phyloP scores from a whole-genome alignment of 1,140 invertebrate species.

The Harpegnathos saltator region DNA sequence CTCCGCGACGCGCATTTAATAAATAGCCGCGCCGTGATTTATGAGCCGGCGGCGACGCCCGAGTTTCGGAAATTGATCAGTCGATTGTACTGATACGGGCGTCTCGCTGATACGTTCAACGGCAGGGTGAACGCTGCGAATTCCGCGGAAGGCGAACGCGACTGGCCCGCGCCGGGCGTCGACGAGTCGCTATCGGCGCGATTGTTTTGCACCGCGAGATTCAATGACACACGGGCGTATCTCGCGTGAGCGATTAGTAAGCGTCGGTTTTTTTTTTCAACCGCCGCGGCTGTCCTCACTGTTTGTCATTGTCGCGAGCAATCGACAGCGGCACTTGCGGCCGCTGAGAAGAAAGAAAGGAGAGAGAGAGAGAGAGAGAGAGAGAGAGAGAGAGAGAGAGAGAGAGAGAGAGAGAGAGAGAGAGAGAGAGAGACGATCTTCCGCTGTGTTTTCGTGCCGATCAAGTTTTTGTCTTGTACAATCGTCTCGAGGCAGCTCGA shows the following conservation, averaged over 20 bases:
- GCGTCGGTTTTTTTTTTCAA: neutral
- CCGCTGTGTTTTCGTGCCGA: too few species aligned
- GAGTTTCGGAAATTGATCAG: constrained; percentile 32
- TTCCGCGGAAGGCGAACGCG: neutral
- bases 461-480: too few species aligned
- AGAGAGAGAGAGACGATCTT: too few species aligned
- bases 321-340: too few species aligned
- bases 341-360: too few species aligned
- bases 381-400: too few species aligned
- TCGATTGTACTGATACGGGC: constrained; percentile 21
- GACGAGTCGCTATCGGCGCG: neutral
- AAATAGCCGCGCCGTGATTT: constrained; percentile 5
- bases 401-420: too few species aligned
- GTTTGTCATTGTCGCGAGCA: too few species aligned
- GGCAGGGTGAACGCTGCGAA: neutral
- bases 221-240: neutral
- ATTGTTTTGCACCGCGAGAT: neutral
- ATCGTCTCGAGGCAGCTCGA: too few species aligned
- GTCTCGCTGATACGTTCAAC: neutral
- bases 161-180: neutral
- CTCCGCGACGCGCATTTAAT: neutral
- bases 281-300: too few species aligned
- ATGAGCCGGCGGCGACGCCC: constrained; percentile 9
- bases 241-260: neutral
- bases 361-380: too few species aligned